phyloP scores from a whole-genome alignment of 2,888 invertebrate species.

The Brachypterus glaber region DNA sequence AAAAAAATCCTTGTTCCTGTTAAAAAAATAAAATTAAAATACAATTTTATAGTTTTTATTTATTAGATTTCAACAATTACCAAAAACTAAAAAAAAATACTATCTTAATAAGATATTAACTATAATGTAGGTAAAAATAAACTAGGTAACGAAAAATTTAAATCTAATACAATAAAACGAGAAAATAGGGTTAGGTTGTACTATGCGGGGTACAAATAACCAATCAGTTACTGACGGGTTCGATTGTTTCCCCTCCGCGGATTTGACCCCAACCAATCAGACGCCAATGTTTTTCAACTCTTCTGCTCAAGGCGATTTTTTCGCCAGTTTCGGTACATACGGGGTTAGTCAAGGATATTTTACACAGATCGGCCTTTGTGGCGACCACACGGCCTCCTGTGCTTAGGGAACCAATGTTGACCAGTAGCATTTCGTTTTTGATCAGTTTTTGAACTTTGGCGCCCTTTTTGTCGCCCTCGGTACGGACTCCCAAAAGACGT shows the following conservation, averaged over 20 bases:
- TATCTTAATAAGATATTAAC: too few species aligned
- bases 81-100: too few species aligned
- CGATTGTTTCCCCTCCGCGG: conserved; percentile 92
- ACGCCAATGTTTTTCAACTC: conserved; percentile 99
- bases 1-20: too few species aligned
- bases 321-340: conserved; percentile 98
- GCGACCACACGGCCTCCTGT: conserved; percentile 95
- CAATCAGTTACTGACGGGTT: conserved; percentile 48
- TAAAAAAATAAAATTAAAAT: too few species aligned
- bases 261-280: conserved; percentile 99
- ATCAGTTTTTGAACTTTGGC: conserved; percentile 93
- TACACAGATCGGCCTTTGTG: conserved; percentile 93
- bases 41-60: too few species aligned
- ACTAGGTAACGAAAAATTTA: too few species aligned
- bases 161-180: too few species aligned
- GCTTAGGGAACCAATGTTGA: conserved; percentile 97
- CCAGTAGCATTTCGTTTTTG: conserved; percentile 84
- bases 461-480: conserved; percentile 97
- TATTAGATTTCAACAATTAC: too few species aligned
- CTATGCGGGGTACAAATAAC: too few species aligned
- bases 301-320: conserved; percentile 96
- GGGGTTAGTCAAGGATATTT: conserved; percentile 92
- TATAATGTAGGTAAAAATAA: too few species aligned
- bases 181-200: too few species aligned
- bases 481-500: conserved; percentile 91